Evolutionary conservation across 2,888 invertebrate genomes (phyloP).

Genomic region (Paralinhomoeus sp.): DNA sequence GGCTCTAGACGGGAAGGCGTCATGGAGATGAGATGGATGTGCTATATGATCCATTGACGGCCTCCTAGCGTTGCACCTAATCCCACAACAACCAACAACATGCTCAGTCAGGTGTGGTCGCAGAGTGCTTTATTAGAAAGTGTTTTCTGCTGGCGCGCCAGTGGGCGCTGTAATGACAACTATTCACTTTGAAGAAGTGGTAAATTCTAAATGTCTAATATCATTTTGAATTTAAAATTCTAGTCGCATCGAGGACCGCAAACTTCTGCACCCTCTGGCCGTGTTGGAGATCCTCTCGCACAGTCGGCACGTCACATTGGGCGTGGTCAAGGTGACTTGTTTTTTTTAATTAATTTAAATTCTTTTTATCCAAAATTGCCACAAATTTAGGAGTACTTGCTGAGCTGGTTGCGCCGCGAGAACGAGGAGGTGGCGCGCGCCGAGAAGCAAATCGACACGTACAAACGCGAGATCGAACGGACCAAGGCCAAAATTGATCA

Average conservation of each 20-base stretch:
- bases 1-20: too few relatives aligned
- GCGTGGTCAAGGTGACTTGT: slow-evolving; percentile 38
- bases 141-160: too few relatives aligned
- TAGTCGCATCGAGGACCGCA: slow-evolving; percentile 50
- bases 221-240: too few relatives aligned
- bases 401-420: slow-evolving; percentile 48
- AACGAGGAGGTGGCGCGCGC: slow-evolving; percentile 52
- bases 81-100: too few relatives aligned
- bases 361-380: background rate
- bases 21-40: too few relatives aligned
- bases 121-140: too few relatives aligned
- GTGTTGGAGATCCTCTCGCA: slow-evolving; percentile 68
- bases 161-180: too few relatives aligned
- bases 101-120: too few relatives aligned
- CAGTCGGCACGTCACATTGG: slow-evolving; percentile 48
- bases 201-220: too few relatives aligned
- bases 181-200: too few relatives aligned
- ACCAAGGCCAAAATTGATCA: slow-evolving; percentile 49
- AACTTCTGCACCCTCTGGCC: slow-evolving; percentile 58
- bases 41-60: too few relatives aligned
- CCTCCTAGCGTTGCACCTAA: too few relatives aligned
- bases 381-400: slow-evolving; percentile 41
- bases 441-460: slow-evolving; percentile 41
- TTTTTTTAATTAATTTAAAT: slow-evolving; percentile 8
- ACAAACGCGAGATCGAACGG: slow-evolving; percentile 28